These are phyloP conservation scores for Dryadula phaetusa DNA, from an alignment of 2,888 invertebrate genomes.

Conservation along the genomic window DNA sequence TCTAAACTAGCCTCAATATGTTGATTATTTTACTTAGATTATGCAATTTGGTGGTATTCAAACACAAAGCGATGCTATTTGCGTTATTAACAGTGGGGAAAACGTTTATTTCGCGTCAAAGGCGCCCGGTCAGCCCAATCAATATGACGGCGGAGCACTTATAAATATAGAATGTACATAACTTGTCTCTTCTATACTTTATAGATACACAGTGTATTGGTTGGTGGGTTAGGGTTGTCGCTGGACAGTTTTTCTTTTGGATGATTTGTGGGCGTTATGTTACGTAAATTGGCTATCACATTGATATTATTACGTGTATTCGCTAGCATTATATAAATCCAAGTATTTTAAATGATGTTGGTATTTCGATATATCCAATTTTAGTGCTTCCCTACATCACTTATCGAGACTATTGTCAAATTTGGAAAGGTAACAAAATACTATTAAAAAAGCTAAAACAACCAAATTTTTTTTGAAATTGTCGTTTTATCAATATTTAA, in stretches of 20 bases:
- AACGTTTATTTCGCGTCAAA: conserved; percentile 24
- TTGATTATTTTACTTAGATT: no score
- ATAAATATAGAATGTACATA: conserved; percentile 30
- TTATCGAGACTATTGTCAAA: no score
- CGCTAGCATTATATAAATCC: no score
- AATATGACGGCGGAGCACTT: conserved; percentile 33
- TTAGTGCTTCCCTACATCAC: no score
- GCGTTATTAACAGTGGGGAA: not conserved
- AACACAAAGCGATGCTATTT: not conserved
- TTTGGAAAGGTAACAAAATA: no score
- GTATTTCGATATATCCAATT: no score
- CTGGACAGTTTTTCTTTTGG: not conserved
- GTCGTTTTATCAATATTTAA: no score
- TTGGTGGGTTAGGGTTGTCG: conserved; percentile 5
- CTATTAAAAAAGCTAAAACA: no score
- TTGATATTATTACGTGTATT: no score
- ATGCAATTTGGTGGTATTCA: not conserved
- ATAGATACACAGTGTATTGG: conserved; percentile 11
- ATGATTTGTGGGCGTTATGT: not conserved
- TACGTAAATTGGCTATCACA: not conserved
- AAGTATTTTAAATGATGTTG: no score
- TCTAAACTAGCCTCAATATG: not conserved
- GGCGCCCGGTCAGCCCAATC: conserved; percentile 32
- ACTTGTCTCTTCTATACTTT: conserved; percentile 27
- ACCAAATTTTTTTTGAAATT: no score